Evolutionary conservation across 1,140 invertebrate species (phyloP).

Genomic region (Ceratosolen fusciceps): DNA sequence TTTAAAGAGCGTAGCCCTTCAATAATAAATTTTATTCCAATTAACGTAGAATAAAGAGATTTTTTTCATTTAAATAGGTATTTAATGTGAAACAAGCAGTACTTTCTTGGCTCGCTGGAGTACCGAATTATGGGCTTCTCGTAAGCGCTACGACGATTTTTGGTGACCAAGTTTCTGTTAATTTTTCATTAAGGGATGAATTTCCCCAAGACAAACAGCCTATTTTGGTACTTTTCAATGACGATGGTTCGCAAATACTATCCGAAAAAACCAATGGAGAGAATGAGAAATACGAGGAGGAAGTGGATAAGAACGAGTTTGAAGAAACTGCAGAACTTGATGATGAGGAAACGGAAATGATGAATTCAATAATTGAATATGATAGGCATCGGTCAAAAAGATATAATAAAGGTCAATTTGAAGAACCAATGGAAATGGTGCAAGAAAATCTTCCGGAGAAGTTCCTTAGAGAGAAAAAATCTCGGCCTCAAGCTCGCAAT

Average conservation of each 20-base stretch:
- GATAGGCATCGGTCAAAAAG: constrained; percentile 9
- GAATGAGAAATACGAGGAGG: neutral
- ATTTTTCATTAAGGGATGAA: constrained; percentile 58
- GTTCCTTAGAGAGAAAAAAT: constrained; percentile 55
- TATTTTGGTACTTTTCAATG: constrained; percentile 65
- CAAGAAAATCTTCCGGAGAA: neutral
- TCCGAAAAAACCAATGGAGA: no score
- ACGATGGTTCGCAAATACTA: constrained; percentile 50
- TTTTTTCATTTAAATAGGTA: constrained; percentile 50
- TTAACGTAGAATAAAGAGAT: neutral
- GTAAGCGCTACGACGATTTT: constrained; percentile 60
- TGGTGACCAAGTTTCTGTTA: constrained; percentile 56
- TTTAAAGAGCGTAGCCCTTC: no score
- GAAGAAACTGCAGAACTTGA: no score
- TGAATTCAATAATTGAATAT: neutral
- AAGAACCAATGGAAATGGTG: constrained; percentile 31
- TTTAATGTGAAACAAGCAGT: constrained; percentile 66
- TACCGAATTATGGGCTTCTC: constrained; percentile 62
- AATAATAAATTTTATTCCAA: no score
- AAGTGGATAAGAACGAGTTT: no score
- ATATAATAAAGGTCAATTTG: constrained; percentile 40
- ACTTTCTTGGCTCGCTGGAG: constrained; percentile 58
- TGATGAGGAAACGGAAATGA: neutral
- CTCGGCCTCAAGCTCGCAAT: neutral
- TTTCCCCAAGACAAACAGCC: constrained; percentile 62